Percentiles rank a stretch among this genome's conserved stretches.
These are phyloP conservation scores for Anseranas semipalmata DNA, from an alignment of 2,113 vertebrate species.

Conservation along the genomic window DNA sequence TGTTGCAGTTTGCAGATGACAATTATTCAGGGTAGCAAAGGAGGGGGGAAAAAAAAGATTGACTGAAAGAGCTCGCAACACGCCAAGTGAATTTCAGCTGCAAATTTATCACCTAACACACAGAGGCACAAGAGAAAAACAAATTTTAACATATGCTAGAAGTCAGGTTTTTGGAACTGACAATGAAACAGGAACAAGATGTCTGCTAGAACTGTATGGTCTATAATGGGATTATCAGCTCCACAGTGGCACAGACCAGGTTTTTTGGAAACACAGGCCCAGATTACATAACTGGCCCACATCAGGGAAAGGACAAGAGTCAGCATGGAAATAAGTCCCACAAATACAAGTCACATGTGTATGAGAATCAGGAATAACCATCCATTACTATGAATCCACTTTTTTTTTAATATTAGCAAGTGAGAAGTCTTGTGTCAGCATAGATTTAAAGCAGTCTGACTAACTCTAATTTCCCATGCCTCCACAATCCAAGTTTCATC, in stretches of 20 bases:
- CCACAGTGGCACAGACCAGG: rapidly evolving
- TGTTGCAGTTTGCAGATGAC: background rate
- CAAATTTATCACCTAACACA: background rate
- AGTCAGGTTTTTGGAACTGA: background rate
- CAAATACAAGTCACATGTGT: rapidly evolving
- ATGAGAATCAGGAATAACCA: rapidly evolving
- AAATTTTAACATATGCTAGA: background rate
- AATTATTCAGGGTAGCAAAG: background rate
- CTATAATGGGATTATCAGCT: rapidly evolving
- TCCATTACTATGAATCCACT: background rate
- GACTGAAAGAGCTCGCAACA: background rate
- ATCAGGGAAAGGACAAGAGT: background rate
- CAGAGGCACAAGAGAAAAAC: background rate
- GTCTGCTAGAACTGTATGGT: no score
- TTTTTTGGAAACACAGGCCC: background rate
- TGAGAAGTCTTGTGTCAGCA: background rate
- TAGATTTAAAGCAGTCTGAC: background rate
- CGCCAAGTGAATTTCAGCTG: background rate
- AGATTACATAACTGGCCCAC: background rate
- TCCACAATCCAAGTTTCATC: background rate
- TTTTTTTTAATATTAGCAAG: background rate
- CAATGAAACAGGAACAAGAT: background rate
- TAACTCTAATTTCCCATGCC: background rate
- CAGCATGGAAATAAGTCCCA: background rate
- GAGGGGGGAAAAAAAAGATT: background rate